Conservation (phyloP, 2,797 vertebrate genomes). For the Gadopsis bispinosus region DNA sequence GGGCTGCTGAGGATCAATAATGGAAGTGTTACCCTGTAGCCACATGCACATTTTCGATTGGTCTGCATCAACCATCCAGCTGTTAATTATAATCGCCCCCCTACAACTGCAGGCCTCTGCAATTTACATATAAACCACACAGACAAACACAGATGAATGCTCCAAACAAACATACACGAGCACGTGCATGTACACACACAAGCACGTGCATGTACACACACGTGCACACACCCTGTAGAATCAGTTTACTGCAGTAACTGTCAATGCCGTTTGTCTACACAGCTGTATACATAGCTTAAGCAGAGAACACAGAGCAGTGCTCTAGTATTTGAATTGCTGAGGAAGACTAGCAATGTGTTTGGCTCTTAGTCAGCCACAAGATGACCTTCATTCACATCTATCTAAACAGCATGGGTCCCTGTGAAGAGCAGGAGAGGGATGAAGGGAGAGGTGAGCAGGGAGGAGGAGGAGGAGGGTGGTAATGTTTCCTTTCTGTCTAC, state of each 20-base stretch:
- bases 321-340: constrained; percentile 66
- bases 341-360: constrained; percentile 58
- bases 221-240: constrained; percentile 17
- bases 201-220: constrained; percentile 15
- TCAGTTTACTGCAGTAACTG: constrained; percentile 50
- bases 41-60: constrained; percentile 45
- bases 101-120: constrained; percentile 42
- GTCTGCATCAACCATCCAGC: constrained; percentile 51
- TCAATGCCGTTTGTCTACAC: constrained; percentile 60
- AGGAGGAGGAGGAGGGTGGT: constrained; percentile 21
- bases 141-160: constrained; percentile 22
- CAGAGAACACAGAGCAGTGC: constrained; percentile 46
- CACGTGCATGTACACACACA: not conserved
- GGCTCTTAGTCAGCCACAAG: constrained; percentile 65
- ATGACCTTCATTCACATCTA: constrained; percentile 77
- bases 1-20: constrained; percentile 45
- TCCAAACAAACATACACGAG: constrained; percentile 1
- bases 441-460: constrained; percentile 11
- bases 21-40: constrained; percentile 32
- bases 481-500: constrained; percentile 59
- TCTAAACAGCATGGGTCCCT: constrained; percentile 62
- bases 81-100: constrained; percentile 56
- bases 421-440: constrained; percentile 46
- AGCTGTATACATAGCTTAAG: constrained; percentile 65
- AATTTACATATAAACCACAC: constrained; percentile 38